A percentile compares a stretch with the other conserved stretches of the same genome.
phyloP scores from a whole-genome alignment of 2,888 invertebrate genomes.

The Lamellibrachia satsuma region DNA sequence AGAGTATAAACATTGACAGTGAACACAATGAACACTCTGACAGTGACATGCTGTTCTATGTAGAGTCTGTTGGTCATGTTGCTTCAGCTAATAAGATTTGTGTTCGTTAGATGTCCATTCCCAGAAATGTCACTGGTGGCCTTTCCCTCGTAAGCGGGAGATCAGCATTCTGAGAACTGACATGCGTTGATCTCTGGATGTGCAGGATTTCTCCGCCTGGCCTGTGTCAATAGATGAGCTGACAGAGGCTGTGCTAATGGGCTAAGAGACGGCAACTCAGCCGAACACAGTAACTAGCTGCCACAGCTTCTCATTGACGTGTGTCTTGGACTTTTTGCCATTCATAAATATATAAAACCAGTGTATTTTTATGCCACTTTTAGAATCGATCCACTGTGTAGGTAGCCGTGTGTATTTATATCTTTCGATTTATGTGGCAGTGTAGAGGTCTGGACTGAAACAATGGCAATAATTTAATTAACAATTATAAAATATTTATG shows the following conservation, averaged over 20 bases:
- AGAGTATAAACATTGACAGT: too few relatives aligned
- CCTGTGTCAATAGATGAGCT: neutral
- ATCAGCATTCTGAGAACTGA: neutral
- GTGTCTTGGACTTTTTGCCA: neutral
- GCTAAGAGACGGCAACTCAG: neutral
- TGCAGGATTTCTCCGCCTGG: neutral
- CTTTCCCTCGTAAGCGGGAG: neutral
- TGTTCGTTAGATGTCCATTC: neutral
- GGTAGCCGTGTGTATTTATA: neutral
- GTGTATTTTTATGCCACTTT: neutral
- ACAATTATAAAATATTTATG: neutral
- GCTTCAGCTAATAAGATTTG: neutral
- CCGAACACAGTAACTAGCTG: neutral
- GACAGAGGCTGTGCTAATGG: neutral
- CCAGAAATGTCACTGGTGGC: neutral
- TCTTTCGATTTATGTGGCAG: neutral
- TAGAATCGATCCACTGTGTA: neutral
- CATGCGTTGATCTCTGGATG: slow-evolving; percentile 6
- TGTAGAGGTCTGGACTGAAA: neutral
- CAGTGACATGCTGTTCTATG: too few relatives aligned
- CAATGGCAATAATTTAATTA: neutral
- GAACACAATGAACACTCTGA: too few relatives aligned
- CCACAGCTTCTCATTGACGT: neutral
- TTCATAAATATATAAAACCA: slow-evolving; percentile 5
- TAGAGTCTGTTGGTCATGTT: too few relatives aligned